Base-by-base conservation (phyloP, 2,888 invertebrate species). In the Tortricodes alternella region DNA sequence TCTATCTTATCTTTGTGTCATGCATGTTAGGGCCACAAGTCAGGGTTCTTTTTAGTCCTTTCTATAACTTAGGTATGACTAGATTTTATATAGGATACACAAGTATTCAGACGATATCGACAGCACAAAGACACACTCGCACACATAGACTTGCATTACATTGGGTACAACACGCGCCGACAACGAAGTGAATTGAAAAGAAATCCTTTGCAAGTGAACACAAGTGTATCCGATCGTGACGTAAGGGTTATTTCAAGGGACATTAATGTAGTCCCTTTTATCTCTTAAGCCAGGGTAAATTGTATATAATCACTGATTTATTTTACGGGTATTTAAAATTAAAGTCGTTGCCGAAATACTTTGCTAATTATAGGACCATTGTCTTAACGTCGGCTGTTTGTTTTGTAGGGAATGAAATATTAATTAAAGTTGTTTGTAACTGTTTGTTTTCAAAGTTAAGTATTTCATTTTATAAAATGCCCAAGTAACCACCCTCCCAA, bases 231-330 rank as follows among this genome's bases (percentile, higher is more conserved):
- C 29, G 16, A n/a, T n/a, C n/a, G n/a, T n/a, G n/a, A 35, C 27
- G 48, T 21, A 41, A 24, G 34, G 24, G 19, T 34, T 48, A 24
- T 49, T 49, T 49, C 43, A 56, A 32, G 49, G 44, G 49, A 27
- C 56, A 49, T 50, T 32, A 50, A 50, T 11, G 21, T 38, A 44
- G 11, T 43, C 21, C 19, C 29, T 11, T 11, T 27, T 38, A 35
- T 37, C 18, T 43, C 16, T 49, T 3, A 13, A 37, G 16, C 43
- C 18, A 23, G 15, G 23, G 41, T 48, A 50, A 49, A 35, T 29
- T 56, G 50, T 16, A 37, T 43, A 38, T 50, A 56, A 50, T 50
- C 32, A 32, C 37, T 44, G 44, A 24, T 49, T 50, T 43, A 55
- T 55, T 35, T 55, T 24, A 41, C 35, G 15, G 13, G 19, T 37